These are phyloP conservation scores for Gavialis gangeticus DNA, from an alignment of 2,113 vertebrate species.

Conservation along the genomic window DNA sequence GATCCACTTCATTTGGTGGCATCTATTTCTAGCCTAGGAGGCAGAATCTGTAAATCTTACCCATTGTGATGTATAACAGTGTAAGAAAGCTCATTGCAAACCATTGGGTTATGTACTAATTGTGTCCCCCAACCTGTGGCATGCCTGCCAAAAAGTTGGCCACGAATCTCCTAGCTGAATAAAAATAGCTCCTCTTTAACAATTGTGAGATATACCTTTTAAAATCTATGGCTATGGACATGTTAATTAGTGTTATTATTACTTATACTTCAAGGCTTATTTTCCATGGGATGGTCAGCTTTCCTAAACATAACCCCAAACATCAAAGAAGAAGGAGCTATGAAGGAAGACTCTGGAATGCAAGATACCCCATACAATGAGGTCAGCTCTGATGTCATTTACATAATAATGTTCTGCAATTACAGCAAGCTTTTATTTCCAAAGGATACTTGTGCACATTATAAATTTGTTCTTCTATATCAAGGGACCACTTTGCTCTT, in stretches of 20 bases:
- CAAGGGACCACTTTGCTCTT: rapidly evolving
- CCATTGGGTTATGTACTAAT: background rate
- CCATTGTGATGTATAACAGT: background rate
- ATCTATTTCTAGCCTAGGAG: too few species aligned
- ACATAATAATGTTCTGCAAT: background rate
- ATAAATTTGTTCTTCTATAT: background rate
- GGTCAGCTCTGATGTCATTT: conserved; percentile 75
- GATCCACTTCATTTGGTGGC: too few species aligned
- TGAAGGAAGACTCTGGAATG: conserved; percentile 98
- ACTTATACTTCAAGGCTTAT: conserved; percentile 85
- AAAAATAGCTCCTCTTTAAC: background rate
- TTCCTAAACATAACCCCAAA: conserved; percentile 97
- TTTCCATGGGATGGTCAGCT: conserved; percentile 98
- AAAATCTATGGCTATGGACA: background rate
- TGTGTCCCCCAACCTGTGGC: rapidly evolving
- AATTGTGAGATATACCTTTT: background rate
- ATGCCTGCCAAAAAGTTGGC: background rate
- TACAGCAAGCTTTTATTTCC: background rate
- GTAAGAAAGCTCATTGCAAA: background rate
- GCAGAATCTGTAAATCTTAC: background rate
- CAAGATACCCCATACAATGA: conserved; percentile 98
- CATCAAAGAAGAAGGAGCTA: conserved; percentile 97
- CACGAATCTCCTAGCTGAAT: background rate
- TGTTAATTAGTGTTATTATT: conserved; percentile 1
- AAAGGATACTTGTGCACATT: background rate